Percentiles rank a stretch among this genome's conserved stretches.
Evolutionary conservation across 1,140 invertebrate species (phyloP).

Genomic region (Drosophila pandora): DNA sequence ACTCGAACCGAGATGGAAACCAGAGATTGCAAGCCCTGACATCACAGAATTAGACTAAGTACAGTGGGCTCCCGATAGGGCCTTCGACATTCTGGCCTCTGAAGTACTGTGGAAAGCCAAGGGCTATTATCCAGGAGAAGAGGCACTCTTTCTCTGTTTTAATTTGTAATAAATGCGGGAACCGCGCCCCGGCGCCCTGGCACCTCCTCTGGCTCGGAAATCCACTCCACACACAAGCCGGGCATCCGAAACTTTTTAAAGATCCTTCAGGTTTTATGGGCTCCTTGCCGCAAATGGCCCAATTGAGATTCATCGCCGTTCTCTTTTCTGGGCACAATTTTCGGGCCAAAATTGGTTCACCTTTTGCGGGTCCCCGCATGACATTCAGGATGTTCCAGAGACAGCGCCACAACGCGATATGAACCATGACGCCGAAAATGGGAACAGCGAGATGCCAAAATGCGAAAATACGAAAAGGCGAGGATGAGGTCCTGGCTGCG

Average conservation of each 20-base stretch:
- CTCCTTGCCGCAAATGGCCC: not conserved
- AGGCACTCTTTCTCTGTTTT: too few species aligned
- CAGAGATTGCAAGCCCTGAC: not conserved
- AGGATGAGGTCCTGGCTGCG: not conserved
- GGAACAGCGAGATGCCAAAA: not conserved
- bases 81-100: too few species aligned
- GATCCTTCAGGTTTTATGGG: constrained; percentile 10
- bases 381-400: constrained; percentile 55
- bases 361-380: constrained; percentile 26
- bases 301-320: constrained; percentile 12
- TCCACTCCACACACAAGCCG: too few species aligned
- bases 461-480: constrained; percentile 19
- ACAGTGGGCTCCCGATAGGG: not conserved
- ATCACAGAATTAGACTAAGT: not conserved
- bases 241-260: constrained; percentile 6
- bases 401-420: constrained; percentile 58
- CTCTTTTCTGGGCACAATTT: constrained; percentile 2
- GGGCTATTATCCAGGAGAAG: too few species aligned
- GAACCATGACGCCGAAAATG: constrained; percentile 54
- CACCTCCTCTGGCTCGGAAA: too few species aligned
- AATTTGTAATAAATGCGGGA: too few species aligned
- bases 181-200: too few species aligned
- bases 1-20: not conserved
- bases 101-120: too few species aligned
- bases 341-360: constrained; percentile 29